Conservation (phyloP, 2,113 vertebrate species). For the Sigmodon hispidus region DNA sequence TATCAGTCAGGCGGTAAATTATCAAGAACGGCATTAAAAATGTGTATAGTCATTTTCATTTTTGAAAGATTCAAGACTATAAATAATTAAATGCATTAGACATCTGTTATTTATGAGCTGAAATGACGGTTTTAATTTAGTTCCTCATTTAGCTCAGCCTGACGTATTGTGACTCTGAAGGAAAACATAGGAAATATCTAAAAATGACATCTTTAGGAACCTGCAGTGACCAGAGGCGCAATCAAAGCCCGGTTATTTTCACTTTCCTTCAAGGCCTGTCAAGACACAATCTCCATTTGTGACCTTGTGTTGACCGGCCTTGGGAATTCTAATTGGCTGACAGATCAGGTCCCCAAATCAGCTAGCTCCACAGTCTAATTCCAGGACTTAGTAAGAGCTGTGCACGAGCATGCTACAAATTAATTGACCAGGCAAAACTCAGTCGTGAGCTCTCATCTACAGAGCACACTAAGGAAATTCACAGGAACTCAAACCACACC, state of each 20-base stretch:
- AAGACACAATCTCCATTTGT: slow-evolving; percentile 68
- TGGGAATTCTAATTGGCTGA: slow-evolving; percentile 63
- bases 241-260: slow-evolving; percentile 74
- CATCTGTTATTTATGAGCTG: slow-evolving; percentile 95
- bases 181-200: slow-evolving; percentile 84
- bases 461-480: slow-evolving; percentile 19
- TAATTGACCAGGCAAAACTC: slow-evolving; percentile 49
- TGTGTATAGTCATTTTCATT: slow-evolving; percentile 91
- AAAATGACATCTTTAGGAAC: slow-evolving; percentile 74
- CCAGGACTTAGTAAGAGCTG: slow-evolving; percentile 61
- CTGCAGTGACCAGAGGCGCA: slow-evolving; percentile 69
- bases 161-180: slow-evolving; percentile 83
- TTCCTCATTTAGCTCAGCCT: slow-evolving; percentile 86
- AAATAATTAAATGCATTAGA: slow-evolving; percentile 91
- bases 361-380: slow-evolving; percentile 60
- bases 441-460: slow-evolving; percentile 40
- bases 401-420: slow-evolving; percentile 43
- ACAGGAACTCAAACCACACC: slow-evolving; percentile 27
- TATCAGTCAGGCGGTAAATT: slow-evolving; percentile 91
- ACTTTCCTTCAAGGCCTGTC: slow-evolving; percentile 72
- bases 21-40: slow-evolving; percentile 92
- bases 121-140: slow-evolving; percentile 92
- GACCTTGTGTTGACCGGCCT: slow-evolving; percentile 66
- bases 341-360: slow-evolving; percentile 27
- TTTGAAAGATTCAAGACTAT: slow-evolving; percentile 90